Evolutionary conservation across 2,888 invertebrate genomes (phyloP).

Genomic region (Metellina segmentata): DNA sequence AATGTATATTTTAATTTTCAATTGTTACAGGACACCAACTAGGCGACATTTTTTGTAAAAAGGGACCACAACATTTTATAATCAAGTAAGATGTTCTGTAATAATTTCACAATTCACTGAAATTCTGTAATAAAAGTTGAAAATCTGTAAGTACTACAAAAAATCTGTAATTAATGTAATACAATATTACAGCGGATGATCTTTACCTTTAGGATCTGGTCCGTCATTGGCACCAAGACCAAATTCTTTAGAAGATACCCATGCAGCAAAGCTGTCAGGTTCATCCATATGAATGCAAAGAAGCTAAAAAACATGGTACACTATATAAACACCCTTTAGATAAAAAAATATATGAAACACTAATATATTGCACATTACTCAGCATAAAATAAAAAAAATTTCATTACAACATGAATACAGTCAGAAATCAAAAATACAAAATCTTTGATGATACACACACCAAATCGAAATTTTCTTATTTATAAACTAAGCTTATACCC

Average conservation of each 20-base stretch:
- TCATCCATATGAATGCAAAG: slow-evolving; percentile 98
- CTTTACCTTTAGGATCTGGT: slow-evolving; percentile 88
- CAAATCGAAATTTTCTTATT: no score
- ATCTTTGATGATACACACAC: no score
- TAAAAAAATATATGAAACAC: neutral
- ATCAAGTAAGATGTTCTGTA: no score
- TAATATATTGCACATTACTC: neutral
- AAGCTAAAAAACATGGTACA: slow-evolving; percentile 85
- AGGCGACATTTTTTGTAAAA: no score
- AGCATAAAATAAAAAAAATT: neutral
- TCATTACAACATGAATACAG: neutral
- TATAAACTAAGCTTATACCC: no score
- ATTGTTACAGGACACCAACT: no score
- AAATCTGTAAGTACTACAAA: neutral
- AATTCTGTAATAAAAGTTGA: neutral
- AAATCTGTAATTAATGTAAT: neutral
- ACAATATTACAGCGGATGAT: neutral
- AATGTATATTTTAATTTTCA: no score
- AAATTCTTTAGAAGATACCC: slow-evolving; percentile 98
- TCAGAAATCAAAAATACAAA: no score
- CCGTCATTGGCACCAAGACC: slow-evolving; percentile 85
- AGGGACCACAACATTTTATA: no score
- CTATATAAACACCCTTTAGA: no score
- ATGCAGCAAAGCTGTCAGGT: slow-evolving; percentile 97
- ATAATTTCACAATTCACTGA: no score